Evolutionary conservation across 2,797 vertebrate species (phyloP).

Genomic region (Delichon dasypus): DNA sequence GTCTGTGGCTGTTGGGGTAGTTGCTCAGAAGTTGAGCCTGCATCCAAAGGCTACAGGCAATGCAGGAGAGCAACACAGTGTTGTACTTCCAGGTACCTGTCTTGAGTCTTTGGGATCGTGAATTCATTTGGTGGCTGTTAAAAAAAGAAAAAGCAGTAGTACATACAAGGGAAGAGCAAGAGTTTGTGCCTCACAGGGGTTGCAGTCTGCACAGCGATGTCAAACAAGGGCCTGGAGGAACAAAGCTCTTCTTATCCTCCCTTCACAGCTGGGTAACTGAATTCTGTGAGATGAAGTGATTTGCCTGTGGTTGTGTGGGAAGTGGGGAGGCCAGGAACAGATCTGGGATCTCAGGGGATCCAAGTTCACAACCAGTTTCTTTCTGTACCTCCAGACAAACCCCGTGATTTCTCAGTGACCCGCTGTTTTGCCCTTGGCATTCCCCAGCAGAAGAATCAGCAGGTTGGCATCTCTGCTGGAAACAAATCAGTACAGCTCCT

Average conservation of each 20-base stretch:
- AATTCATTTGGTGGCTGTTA: neutral
- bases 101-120: neutral
- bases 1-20: neutral
- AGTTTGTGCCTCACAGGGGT: neutral
- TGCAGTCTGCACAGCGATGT: neutral
- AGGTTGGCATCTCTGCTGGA: neutral
- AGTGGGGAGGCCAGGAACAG: neutral
- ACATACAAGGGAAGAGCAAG: neutral
- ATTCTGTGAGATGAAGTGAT: neutral
- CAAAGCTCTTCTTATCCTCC: neutral
- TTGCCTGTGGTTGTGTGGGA: neutral
- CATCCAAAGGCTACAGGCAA: neutral
- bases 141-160: neutral
- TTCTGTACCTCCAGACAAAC: neutral
- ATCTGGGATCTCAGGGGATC: neutral
- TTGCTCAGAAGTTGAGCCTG: neutral
- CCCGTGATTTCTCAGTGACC: neutral
- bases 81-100: neutral
- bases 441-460: neutral
- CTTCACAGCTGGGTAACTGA: neutral
- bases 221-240: neutral
- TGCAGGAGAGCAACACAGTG: neutral
- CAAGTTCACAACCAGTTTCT: neutral
- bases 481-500: neutral
- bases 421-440: conserved; percentile 20